phyloP scores from a whole-genome alignment of 2,888 invertebrate species.

The Drosophila eohydei region DNA sequence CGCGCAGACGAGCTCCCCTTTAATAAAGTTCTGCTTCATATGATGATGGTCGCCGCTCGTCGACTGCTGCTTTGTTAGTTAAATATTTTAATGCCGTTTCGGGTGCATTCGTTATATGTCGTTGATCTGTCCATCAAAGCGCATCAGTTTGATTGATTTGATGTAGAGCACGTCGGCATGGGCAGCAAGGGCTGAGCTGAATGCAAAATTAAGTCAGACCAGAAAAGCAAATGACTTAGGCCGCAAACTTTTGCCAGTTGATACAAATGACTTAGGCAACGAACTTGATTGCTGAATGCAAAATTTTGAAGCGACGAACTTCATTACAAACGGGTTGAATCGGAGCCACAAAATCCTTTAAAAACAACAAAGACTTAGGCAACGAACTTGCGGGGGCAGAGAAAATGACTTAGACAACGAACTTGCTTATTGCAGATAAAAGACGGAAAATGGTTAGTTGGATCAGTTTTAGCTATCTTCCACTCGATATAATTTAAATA shows the following conservation, averaged over 20 bases:
- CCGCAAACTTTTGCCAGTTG: neutral
- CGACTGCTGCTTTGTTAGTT: conserved; percentile 66
- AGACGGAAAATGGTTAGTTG: neutral
- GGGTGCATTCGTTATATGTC: conserved; percentile 57
- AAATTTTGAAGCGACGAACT: conserved; percentile 28
- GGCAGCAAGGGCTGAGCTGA: neutral
- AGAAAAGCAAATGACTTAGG: neutral
- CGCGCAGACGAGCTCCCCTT: conserved; percentile 22
- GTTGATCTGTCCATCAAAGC: conserved; percentile 68
- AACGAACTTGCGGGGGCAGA: neutral
- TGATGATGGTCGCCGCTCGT: neutral
- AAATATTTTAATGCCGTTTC: conserved; percentile 57
- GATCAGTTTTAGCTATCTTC: neutral
- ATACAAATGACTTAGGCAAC: conserved; percentile 14
- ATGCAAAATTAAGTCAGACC: conserved; percentile 17
- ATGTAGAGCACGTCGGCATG: conserved; percentile 46
- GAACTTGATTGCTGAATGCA: conserved; percentile 1
- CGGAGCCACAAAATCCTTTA: neutral
- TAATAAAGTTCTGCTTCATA: neutral
- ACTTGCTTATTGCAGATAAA: neutral
- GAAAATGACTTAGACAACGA: neutral
- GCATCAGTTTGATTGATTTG: conserved; percentile 78
- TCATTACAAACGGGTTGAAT: neutral
- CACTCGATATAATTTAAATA: neutral
- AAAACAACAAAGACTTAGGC: neutral